Conservation (phyloP, 1,140 invertebrate species). For the Lordiphosa mommai region DNA sequence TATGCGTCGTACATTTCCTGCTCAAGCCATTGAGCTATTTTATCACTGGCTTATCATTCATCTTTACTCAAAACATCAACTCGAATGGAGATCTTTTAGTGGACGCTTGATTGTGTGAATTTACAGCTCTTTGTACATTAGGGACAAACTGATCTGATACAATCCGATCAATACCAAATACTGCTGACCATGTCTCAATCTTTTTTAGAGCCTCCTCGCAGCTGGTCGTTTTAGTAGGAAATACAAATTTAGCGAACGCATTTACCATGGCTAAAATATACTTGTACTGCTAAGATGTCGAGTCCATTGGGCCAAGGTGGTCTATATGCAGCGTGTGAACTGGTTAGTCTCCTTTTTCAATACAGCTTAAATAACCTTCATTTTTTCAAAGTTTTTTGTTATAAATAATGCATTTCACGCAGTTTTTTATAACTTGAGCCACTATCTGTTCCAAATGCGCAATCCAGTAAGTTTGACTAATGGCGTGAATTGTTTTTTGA, state of each 20-base stretch:
- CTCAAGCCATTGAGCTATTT: too few species aligned
- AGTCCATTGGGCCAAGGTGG: slow-evolving; percentile 47
- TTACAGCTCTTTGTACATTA: background rate
- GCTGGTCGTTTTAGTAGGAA: background rate
- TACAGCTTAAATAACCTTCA: slow-evolving; percentile 65
- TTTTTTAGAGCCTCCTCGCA: slow-evolving; percentile 1
- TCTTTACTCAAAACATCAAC: slow-evolving; percentile 2
- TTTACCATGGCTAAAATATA: slow-evolving; percentile 74
- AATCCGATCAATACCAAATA: slow-evolving; percentile 66
- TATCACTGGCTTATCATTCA: too few species aligned
- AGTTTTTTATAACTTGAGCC: slow-evolving; percentile 35
- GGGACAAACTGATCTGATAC: slow-evolving; percentile 44
- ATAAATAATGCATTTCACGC: background rate
- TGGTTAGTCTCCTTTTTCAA: slow-evolving; percentile 35
- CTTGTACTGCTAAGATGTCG: slow-evolving; percentile 72
- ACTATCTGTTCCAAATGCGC: slow-evolving; percentile 43
- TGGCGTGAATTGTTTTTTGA: slow-evolving; percentile 9
- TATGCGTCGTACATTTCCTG: too few species aligned
- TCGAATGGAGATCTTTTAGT: slow-evolving; percentile 1
- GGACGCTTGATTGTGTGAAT: background rate
- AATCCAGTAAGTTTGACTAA: slow-evolving; percentile 14
- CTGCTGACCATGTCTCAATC: slow-evolving; percentile 38
- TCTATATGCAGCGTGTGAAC: slow-evolving; percentile 21
- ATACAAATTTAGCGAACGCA: slow-evolving; percentile 75
- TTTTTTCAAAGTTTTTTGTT: slow-evolving; percentile 62